Evolutionary conservation across 2,113 vertebrate species (phyloP).

Genomic region (Sclerurus mexicanus): DNA sequence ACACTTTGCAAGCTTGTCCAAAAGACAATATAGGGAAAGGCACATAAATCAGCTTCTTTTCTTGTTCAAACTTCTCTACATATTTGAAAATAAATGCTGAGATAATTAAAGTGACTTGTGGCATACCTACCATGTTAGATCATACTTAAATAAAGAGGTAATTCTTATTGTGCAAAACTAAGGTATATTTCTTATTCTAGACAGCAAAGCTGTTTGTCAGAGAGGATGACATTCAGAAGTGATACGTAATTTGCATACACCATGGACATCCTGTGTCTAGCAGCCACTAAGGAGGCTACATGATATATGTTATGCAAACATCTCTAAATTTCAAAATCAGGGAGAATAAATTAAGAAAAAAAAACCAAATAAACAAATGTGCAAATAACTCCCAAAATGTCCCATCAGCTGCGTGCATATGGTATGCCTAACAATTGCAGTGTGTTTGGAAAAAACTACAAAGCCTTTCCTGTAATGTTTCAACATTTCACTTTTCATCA

Average conservation of each 20-base stretch:
- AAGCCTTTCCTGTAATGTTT: not conserved
- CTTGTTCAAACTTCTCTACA: not conserved
- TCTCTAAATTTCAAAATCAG: not conserved
- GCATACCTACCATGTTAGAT: not conserved
- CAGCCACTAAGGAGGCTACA: not conserved
- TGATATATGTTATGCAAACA: not conserved
- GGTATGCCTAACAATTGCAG: not conserved
- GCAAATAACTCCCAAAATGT: rapidly evolving
- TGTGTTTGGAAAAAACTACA: not conserved
- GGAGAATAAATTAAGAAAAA: not conserved
- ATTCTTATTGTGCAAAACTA: not conserved
- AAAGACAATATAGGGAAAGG: not conserved
- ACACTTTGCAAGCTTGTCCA: not conserved
- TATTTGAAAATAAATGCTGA: not conserved
- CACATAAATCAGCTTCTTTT: not conserved
- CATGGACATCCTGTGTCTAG: not conserved
- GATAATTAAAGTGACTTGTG: not conserved
- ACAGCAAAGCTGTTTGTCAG: not conserved
- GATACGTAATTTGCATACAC: not conserved
- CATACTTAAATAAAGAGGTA: not conserved
- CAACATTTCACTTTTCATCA: not conserved
- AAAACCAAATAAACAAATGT: not conserved
- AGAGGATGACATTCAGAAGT: not conserved
- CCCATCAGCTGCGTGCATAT: not conserved
- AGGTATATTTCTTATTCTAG: not conserved